phyloP scores from a whole-genome alignment of 2,113 vertebrate species.

The Sapajus apella region DNA sequence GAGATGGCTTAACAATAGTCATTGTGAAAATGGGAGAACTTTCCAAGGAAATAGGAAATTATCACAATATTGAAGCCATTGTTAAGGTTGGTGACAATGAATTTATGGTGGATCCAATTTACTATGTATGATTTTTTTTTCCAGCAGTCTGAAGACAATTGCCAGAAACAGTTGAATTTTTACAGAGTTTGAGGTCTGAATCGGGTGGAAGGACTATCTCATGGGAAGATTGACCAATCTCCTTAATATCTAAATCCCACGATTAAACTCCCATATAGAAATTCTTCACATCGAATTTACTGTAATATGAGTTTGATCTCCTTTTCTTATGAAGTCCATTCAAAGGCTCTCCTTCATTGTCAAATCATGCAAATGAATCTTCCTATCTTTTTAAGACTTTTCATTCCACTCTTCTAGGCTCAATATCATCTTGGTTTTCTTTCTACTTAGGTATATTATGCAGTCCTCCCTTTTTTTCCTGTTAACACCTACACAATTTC shows the following conservation, averaged over 20 bases:
- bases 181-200: not conserved
- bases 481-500: not conserved
- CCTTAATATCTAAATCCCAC: not conserved
- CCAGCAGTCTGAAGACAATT: not conserved
- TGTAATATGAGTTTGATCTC: not conserved
- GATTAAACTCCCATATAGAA: not conserved
- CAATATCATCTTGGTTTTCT: not conserved
- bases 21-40: not conserved
- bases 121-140: not conserved
- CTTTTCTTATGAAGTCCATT: not conserved
- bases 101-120: not conserved
- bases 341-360: not conserved
- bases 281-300: not conserved
- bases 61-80: not conserved
- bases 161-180: not conserved
- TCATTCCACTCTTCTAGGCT: not conserved
- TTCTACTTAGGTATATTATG: not conserved
- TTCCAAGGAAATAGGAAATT: not conserved
- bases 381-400: not conserved
- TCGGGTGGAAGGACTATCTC: not conserved
- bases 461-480: not conserved
- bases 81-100: not conserved
- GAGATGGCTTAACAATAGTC: not conserved
- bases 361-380: not conserved
- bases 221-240: not conserved